phyloP scores from a whole-genome alignment of 2,888 invertebrate species.

The Cynaeus angustus region DNA sequence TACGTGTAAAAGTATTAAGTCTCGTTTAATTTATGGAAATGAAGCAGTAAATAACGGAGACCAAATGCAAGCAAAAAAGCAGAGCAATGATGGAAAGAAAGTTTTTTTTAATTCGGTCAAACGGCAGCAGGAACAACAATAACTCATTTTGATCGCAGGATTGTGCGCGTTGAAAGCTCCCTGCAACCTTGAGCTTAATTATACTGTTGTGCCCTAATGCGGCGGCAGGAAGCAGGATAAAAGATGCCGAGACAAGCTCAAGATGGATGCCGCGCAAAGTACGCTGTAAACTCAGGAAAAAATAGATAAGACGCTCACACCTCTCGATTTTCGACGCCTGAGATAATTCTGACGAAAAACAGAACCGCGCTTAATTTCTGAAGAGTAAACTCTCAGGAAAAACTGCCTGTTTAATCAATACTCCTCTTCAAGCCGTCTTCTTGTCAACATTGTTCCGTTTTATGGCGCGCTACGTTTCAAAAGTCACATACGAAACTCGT shows the following conservation, averaged over 20 bases:
- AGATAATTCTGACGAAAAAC: slow-evolving; percentile 6
- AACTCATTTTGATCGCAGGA: slow-evolving; percentile 3
- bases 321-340: slow-evolving; percentile 8
- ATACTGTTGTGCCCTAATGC: slow-evolving; percentile 18
- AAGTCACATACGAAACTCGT: slow-evolving; percentile 46
- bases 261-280: slow-evolving; percentile 12
- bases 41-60: slow-evolving; percentile 19
- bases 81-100: slow-evolving; percentile 49
- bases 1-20: slow-evolving; percentile 38
- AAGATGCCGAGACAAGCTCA: slow-evolving; percentile 16
- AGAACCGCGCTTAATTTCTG: slow-evolving; percentile 13
- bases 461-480: slow-evolving; percentile 29
- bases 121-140: slow-evolving; percentile 30
- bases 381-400: slow-evolving; percentile 16
- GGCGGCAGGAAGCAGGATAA: slow-evolving; percentile 16
- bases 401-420: slow-evolving; percentile 38
- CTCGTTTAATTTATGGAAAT: slow-evolving; percentile 37
- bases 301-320: slow-evolving; percentile 15
- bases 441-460: slow-evolving; percentile 44
- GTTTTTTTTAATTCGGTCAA: slow-evolving; percentile 39
- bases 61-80: slow-evolving; percentile 8
- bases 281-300: slow-evolving; percentile 13
- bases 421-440: slow-evolving; percentile 30
- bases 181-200: slow-evolving; percentile 19
- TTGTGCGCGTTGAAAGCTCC: background rate